These are phyloP conservation scores for Cheirogaleus major DNA, from an alignment of 2,797 vertebrate species.

Conservation along the genomic window DNA sequence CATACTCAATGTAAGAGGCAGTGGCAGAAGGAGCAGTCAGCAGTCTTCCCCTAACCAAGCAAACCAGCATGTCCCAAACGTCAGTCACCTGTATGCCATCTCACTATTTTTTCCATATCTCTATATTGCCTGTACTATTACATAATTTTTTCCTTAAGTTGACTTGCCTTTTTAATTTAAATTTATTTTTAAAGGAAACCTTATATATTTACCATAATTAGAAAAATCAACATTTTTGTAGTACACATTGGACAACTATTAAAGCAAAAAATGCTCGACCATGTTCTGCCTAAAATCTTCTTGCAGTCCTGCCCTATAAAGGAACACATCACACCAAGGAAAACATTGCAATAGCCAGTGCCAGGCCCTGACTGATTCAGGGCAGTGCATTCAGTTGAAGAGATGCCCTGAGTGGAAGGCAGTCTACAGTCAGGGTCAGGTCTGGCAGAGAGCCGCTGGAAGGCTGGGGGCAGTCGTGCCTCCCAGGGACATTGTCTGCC, in stretches of 20 bases:
- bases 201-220: neutral
- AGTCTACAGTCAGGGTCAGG: no score
- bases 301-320: no score
- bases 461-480: neutral
- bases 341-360: neutral
- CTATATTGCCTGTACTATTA: neutral
- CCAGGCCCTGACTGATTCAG: no score
- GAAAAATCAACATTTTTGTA: neutral
- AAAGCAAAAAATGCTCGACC: neutral
- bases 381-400: neutral
- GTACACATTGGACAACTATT: neutral
- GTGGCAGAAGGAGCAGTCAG: neutral
- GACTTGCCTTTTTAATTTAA: neutral
- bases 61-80: fast-evolving
- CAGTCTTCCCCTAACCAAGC: neutral
- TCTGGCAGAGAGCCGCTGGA: neutral
- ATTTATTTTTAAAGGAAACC: neutral
- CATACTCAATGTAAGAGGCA: neutral
- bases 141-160: neutral
- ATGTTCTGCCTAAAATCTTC: fast-evolving
- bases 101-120: neutral
- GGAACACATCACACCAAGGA: fast-evolving
- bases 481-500: neutral
- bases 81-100: neutral
- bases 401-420: no score